Base-by-base conservation (phyloP, 1,140 invertebrate species). In the Palaemon carinicauda region DNA sequence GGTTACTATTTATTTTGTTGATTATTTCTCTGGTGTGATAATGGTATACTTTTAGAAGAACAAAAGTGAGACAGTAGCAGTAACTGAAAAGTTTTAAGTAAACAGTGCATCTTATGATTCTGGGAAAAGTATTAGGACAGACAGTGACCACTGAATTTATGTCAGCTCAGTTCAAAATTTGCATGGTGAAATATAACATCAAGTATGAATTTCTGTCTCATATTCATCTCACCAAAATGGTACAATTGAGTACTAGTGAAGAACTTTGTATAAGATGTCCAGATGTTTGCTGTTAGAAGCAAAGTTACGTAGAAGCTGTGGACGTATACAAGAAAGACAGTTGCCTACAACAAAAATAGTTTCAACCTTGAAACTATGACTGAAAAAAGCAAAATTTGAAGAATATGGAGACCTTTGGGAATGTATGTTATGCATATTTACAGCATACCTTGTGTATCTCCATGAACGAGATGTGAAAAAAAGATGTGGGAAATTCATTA, bases 401-500 rank as follows among this genome's bases (percentile, higher is more conserved):
- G 9, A 71, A 82, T 21, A 69, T 71, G 52, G 52, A 80, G 27
- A 56, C 17, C 5, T 71, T 82, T 73, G 80, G 80, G 4, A 71
- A 21, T 41, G 27, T 50, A 81, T 81, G 9, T 69, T 50, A 81
- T 69, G 80, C 77, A 10, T 82, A 82, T 24, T 17, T 50, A 3
- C 1, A 73, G 52, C 33, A 82, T 71, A 71, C n/a, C n/a, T 21
- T 19, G 50, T 51, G 29, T 24, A 71, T 14, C 9, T 51, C 4
- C 1, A 53, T 82, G 60, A 3, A 82, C 19, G 29, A 29, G 41
- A 33, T 71, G 51, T 82, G 60, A 69, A 52, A 71, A 33, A 69
- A 52, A 82, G 17, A 82, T 78, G 75, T 78, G 75, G 50, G 5
- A 78, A 51, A 78, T 78, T 78, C 50, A 78, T 12, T 21, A 51